phyloP scores from a whole-genome alignment of 2,113 vertebrate species.

The Nothoprocta pentlandii region DNA sequence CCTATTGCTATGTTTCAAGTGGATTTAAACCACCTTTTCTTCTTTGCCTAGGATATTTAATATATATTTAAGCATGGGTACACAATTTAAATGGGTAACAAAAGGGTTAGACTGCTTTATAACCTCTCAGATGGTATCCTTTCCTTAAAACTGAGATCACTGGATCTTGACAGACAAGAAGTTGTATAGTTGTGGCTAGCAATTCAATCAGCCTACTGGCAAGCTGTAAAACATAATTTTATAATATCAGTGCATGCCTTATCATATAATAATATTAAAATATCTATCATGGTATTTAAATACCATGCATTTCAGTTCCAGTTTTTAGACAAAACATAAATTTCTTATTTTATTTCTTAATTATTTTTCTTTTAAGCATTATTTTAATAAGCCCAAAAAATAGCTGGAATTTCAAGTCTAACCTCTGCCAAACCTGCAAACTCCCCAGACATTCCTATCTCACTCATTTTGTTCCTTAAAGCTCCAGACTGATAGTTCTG shows the following conservation, averaged over 20 bases:
- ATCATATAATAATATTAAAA: neutral
- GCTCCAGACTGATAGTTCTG: conserved; percentile 31
- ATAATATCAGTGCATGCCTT: neutral
- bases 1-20: neutral
- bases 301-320: neutral
- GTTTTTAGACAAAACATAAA: conserved; percentile 19
- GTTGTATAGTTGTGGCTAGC: neutral
- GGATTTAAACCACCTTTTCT: neutral
- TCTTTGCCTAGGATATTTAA: neutral
- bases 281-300: neutral
- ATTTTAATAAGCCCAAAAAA: conserved; percentile 19
- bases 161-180: neutral
- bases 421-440: conserved; percentile 30
- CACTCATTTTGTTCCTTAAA: conserved; percentile 42
- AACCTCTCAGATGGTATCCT: neutral
- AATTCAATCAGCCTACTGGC: neutral
- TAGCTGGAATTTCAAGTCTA: conserved; percentile 35
- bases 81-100: neutral
- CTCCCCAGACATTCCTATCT: conserved; percentile 9
- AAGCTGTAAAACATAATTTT: neutral
- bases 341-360: neutral
- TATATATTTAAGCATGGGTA: neutral
- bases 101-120: neutral
- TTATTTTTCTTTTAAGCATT: conserved; percentile 2
- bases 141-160: neutral